Evolutionary conservation across 2,797 vertebrate species (phyloP).

Genomic region (Lutra lutra): DNA sequence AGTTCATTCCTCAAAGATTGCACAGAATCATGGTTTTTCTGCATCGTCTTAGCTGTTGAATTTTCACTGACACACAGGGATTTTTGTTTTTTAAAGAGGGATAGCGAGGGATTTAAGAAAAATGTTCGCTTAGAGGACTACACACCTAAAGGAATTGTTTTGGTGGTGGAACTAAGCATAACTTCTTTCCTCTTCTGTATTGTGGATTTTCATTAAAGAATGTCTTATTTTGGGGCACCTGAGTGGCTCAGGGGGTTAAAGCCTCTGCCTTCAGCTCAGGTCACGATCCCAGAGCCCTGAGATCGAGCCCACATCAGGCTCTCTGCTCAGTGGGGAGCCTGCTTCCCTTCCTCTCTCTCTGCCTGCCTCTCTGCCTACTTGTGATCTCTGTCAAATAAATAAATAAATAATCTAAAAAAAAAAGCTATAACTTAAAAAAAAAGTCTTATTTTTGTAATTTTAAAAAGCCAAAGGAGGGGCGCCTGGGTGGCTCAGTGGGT

Average conservation of each 20-base stretch:
- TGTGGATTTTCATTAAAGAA: neutral
- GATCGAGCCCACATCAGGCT: too few species aligned
- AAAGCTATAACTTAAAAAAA: too few species aligned
- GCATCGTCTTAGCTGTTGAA: neutral
- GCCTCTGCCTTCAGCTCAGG: too few species aligned
- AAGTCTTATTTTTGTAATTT: neutral
- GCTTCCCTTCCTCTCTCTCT: too few species aligned
- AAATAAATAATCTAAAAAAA: too few species aligned
- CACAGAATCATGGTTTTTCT: neutral
- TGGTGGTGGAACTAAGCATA: neutral
- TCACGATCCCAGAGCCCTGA: too few species aligned
- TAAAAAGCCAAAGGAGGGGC: neutral
- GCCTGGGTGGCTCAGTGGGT: too few species aligned
- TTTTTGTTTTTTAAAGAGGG: neutral
- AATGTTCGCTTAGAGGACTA: neutral
- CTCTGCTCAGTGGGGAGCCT: too few species aligned
- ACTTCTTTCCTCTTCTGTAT: neutral
- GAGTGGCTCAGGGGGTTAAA: too few species aligned
- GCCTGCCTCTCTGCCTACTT: too few species aligned
- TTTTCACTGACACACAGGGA: neutral
- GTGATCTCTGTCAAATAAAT: too few species aligned
- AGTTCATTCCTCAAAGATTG: neutral
- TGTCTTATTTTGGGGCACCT: neutral
- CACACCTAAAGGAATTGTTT: neutral
- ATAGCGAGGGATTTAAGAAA: neutral